Evolutionary conservation across 2,888 invertebrate genomes (phyloP).

Genomic region (Cactoblastis cactorum): DNA sequence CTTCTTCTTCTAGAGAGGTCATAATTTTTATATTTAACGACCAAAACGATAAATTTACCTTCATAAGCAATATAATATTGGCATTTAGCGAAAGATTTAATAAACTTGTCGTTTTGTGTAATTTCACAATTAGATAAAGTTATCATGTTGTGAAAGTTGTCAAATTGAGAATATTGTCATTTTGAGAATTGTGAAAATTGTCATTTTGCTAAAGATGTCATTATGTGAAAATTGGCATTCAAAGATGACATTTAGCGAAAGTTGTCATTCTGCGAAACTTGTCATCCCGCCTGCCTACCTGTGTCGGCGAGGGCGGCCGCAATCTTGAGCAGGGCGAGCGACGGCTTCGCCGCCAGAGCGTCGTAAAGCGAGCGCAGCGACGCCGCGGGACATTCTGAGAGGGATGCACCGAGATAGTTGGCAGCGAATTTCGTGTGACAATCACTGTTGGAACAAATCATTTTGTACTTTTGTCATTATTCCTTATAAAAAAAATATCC

Average conservation of each 20-base stretch:
- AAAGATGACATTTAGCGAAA: too few species aligned
- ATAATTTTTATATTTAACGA: neutral
- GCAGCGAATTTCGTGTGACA: constrained; percentile 27
- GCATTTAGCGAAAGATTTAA: too few species aligned
- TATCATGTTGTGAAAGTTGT: neutral
- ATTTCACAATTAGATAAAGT: neutral
- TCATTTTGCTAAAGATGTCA: neutral
- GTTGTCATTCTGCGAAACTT: neutral
- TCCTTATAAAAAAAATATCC: too few species aligned
- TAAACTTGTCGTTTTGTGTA: neutral
- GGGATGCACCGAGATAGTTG: constrained; percentile 20
- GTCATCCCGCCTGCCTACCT: neutral
- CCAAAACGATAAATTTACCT: neutral
- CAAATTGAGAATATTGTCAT: neutral
- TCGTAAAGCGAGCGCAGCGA: neutral
- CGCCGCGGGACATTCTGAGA: neutral
- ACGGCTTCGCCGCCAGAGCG: neutral
- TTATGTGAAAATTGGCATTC: neutral
- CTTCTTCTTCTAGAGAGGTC: constrained; percentile 35
- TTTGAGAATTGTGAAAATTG: neutral
- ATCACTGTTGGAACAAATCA: constrained; percentile 23
- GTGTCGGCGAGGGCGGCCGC: neutral
- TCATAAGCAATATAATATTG: too few species aligned
- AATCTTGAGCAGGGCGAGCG: neutral
- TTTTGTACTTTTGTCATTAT: too few species aligned